phyloP scores from a whole-genome alignment of 1,140 invertebrate genomes.

The Drosophila santomea region DNA sequence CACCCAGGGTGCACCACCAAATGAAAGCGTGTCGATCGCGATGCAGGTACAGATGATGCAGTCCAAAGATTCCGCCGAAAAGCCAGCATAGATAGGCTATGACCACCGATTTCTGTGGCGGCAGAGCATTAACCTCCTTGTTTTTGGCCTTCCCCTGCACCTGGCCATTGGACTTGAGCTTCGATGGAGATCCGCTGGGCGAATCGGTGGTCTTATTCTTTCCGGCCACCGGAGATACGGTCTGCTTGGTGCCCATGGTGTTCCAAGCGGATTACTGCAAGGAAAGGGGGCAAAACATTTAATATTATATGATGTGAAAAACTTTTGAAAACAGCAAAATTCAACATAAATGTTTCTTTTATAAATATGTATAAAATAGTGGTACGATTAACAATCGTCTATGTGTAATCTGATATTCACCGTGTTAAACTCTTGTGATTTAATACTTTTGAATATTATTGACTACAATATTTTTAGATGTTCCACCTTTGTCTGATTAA shows the following conservation, averaged over 20 bases:
- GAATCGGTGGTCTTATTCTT: neutral
- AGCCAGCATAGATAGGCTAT: slow-evolving; percentile 94
- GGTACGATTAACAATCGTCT: too few species aligned
- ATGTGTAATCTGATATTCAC: too few species aligned
- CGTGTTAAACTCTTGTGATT: too few species aligned
- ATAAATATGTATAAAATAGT: too few species aligned
- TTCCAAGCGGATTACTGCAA: slow-evolving; percentile 12
- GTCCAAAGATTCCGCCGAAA: slow-evolving; percentile 93
- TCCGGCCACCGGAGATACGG: slow-evolving; percentile 16
- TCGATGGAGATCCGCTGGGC: neutral
- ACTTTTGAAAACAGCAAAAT: neutral
- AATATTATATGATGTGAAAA: too few species aligned
- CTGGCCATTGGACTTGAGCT: neutral
- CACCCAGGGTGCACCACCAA: slow-evolving; percentile 94
- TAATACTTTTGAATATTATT: too few species aligned
- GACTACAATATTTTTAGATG: too few species aligned
- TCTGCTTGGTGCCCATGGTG: slow-evolving; percentile 66
- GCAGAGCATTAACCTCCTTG: slow-evolving; percentile 49
- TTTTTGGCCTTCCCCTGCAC: neutral
- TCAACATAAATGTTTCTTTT: too few species aligned
- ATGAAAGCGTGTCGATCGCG: slow-evolving; percentile 96
- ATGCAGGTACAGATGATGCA: slow-evolving; percentile 96
- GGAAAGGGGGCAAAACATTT: neutral
- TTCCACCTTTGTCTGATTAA: too few species aligned
- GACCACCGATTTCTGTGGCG: slow-evolving; percentile 88